Evolutionary conservation across 2,888 invertebrate genomes (phyloP), one percentile per base, ranked within the genome.

Genomic region (Drosophila picticornis): DNA sequence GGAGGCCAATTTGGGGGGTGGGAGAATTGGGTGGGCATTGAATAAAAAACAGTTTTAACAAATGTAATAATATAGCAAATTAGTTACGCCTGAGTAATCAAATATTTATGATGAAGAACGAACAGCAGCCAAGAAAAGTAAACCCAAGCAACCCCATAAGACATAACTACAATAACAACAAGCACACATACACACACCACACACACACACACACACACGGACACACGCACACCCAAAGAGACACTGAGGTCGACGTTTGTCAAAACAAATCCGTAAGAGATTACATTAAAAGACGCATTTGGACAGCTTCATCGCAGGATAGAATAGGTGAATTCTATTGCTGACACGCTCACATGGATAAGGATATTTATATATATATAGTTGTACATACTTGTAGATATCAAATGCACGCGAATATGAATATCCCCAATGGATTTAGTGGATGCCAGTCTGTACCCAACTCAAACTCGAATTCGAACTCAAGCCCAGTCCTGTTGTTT

Each of bases 191-290:
- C 66, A 75, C 67, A 57, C 76, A 66, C 62, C 64, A 62, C 61
- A 75, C 60, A 60, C 72, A 67, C 60, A 50, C 77, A 61, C 61
- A 63, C 72, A 81, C 16, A 43, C 25, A 22, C 29, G 46, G 16
- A 55, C 31, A 57, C 22, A 34, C 48, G 50, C 43, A 29, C 36
- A 60, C 43, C 1, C 29, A 60, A 19, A 29, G 11, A 13, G 25
- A 29, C 4, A 27, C 19, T 61, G 55, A 40, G 69, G 60, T 60
- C 72, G 72, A 73, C 73, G 80, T 75, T 84, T 89, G 87, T 88
- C 90, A 89, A 88, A 88, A 88, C 90, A 88, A 88, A 88, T 88
- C 87, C 91, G 81, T 89, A 78, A 90, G 88, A 90, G 88, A 90
- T 88, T 89, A 88, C 88, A 86, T 90, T 86, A 86, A 86, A 84